Conservation (phyloP, 1,140 invertebrate genomes). For the Trichogramma pretiosum region DNA sequence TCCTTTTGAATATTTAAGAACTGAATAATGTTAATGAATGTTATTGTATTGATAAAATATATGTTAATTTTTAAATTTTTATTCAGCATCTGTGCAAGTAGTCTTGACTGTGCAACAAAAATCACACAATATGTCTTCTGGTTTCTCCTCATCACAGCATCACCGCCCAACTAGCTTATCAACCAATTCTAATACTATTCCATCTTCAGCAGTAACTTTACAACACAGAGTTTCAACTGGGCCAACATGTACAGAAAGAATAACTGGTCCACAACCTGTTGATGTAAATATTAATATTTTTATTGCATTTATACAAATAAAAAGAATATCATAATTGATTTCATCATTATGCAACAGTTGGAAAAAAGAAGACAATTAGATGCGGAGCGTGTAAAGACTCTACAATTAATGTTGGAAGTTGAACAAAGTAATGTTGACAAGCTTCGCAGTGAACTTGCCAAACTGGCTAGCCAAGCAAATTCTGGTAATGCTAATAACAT, state of each 20-base stretch:
- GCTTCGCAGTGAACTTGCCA: constrained; percentile 53
- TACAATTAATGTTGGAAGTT: constrained; percentile 72
- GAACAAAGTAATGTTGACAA: constrained; percentile 68
- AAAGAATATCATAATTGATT: too few relatives aligned
- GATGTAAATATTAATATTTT: constrained; percentile 56
- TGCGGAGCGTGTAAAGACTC: constrained; percentile 63
- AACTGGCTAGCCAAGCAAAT: constrained; percentile 43
- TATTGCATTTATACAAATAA: constrained; percentile 1
- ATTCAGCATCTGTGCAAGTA: constrained; percentile 52
- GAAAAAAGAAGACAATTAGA: constrained; percentile 70
- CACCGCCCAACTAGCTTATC: constrained; percentile 37
- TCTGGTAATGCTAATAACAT: constrained; percentile 36
- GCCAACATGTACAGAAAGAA: constrained; percentile 48
- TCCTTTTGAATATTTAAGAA: too few relatives aligned
- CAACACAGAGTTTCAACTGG: constrained; percentile 36
- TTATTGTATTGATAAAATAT: too few relatives aligned
- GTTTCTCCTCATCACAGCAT: constrained; percentile 29
- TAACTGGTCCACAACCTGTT: constrained; percentile 82
- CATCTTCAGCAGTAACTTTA: constrained; percentile 36
- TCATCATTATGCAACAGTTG: constrained; percentile 22
- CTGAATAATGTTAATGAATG: too few relatives aligned
- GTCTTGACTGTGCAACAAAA: constrained; percentile 55
- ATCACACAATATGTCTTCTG: constrained; percentile 26
- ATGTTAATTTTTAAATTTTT: background rate
- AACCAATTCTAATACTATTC: constrained; percentile 29